Percentiles rank a stretch among this genome's conserved stretches.
phyloP scores from a whole-genome alignment of 2,113 vertebrate species.

The Trochalopteron elliotii region DNA sequence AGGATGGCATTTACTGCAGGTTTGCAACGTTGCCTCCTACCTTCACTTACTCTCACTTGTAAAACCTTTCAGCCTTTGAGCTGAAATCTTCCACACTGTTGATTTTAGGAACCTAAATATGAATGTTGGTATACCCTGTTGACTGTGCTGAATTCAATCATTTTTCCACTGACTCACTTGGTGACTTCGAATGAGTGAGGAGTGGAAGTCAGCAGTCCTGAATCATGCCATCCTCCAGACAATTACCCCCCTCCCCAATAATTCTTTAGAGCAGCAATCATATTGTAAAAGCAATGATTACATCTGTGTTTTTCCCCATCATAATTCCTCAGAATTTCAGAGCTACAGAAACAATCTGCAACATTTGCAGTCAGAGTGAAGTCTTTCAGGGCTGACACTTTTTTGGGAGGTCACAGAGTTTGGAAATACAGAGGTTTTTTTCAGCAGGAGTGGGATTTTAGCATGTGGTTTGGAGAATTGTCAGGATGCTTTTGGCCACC shows the following conservation, averaged over 20 bases:
- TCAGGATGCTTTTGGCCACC: not conserved
- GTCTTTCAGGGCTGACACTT: not conserved
- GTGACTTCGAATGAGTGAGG: constrained; percentile 41
- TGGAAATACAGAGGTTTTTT: not conserved
- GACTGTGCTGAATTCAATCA: not conserved
- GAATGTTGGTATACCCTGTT: not conserved
- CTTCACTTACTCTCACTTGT: not conserved
- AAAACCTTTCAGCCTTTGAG: not conserved
- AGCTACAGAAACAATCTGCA: not conserved
- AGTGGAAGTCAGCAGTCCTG: constrained; percentile 38
- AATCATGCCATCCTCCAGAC: constrained; percentile 41
- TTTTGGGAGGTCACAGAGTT: not conserved
- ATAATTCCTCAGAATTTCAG: not conserved
- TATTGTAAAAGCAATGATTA: not conserved
- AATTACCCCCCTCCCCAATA: not conserved
- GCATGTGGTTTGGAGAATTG: not conserved
- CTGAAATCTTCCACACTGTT: not conserved
- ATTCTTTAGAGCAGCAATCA: not conserved
- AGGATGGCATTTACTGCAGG: not conserved
- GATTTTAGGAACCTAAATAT: not conserved
- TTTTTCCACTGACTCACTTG: constrained; percentile 54
- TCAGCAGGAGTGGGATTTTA: not conserved
- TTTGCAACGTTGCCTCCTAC: not conserved
- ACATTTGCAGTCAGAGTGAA: not conserved
- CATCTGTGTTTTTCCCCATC: not conserved